Evolutionary conservation across 2,888 invertebrate genomes (phyloP).

Genomic region (Julus scanicus): DNA sequence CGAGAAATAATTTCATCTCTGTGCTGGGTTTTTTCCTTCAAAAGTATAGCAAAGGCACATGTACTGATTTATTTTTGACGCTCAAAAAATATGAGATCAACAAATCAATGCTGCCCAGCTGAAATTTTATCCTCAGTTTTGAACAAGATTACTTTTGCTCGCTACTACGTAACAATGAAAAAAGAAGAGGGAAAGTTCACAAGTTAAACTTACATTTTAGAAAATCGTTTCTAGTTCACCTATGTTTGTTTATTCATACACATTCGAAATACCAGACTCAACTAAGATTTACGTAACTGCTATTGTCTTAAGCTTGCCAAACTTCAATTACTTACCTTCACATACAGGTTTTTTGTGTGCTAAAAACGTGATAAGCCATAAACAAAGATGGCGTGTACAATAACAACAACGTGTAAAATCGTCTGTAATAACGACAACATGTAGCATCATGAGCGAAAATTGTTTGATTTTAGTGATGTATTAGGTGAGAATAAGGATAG

Average conservation of each 20-base stretch:
- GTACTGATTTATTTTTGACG: constrained; percentile 40
- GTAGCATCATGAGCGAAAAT: no score
- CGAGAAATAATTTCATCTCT: constrained; percentile 25
- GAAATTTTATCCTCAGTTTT: not conserved
- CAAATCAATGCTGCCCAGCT: constrained; percentile 31
- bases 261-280: not conserved
- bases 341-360: no score
- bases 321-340: no score
- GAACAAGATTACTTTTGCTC: constrained; percentile 37
- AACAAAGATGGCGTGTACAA: no score
- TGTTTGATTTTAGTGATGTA: no score
- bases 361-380: no score
- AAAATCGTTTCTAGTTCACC: not conserved
- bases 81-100: constrained; percentile 32
- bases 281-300: not conserved
- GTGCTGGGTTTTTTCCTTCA: not conserved
- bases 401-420: no score
- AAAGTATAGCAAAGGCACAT: not conserved
- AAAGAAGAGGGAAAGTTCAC: not conserved
- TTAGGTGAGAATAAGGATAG: no score
- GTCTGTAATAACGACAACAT: no score
- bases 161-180: not conserved
- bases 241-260: not conserved
- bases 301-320: no score
- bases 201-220: not conserved